Evolutionary conservation across 1,140 invertebrate species (phyloP).

Genomic region (Heliconius melpomene): DNA sequence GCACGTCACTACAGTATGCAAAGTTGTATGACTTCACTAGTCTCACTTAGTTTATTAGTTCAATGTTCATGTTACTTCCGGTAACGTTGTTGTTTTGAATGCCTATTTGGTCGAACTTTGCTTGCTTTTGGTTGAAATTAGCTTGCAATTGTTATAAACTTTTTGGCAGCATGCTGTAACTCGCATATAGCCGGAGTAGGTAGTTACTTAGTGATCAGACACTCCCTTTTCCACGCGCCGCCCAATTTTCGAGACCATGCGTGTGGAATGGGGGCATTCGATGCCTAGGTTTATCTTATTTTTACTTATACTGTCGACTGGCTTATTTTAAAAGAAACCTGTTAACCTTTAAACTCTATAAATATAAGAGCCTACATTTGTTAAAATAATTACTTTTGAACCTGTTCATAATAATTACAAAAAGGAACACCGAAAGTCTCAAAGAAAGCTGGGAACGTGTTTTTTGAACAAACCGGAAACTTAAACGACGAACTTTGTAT

Average conservation of each 20-base stretch:
- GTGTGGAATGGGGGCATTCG: background rate
- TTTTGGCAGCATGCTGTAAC: background rate
- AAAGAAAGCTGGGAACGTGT: background rate
- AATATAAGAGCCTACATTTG: background rate
- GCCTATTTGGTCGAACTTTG: background rate
- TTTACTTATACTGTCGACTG: too few species aligned
- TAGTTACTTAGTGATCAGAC: background rate
- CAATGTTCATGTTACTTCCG: background rate
- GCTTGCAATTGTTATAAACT: background rate
- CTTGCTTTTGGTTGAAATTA: background rate
- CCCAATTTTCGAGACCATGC: background rate
- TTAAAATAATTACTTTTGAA: background rate
- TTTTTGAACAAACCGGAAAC: slow-evolving; percentile 32
- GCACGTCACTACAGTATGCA: slow-evolving; percentile 17
- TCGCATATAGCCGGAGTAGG: background rate
- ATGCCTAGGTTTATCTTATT: too few species aligned
- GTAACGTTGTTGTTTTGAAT: background rate
- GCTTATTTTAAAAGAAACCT: background rate
- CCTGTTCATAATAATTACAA: background rate
- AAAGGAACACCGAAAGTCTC: background rate
- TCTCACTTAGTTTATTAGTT: slow-evolving; percentile 7
- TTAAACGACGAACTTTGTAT: slow-evolving; percentile 31
- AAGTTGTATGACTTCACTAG: slow-evolving; percentile 21
- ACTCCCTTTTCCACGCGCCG: background rate
- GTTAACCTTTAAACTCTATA: background rate